Evolutionary conservation across 2,113 vertebrate species (phyloP).

Genomic region (Dasyornis broadbenti): DNA sequence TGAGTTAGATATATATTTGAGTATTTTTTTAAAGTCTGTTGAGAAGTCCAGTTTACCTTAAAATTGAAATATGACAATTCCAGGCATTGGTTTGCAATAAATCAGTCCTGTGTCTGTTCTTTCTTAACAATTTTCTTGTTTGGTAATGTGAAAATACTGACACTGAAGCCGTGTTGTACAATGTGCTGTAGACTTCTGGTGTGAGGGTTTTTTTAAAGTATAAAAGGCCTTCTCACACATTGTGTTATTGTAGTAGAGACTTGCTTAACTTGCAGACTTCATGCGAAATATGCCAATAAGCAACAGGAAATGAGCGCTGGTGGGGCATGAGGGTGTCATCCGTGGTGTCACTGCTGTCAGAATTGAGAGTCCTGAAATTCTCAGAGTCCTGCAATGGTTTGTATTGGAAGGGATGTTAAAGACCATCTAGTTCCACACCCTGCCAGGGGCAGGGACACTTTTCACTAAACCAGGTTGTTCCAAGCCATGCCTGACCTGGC

Average conservation of each 20-base stretch:
- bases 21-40: neutral
- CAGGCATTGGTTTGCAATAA: neutral
- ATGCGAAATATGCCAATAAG: rapidly evolving
- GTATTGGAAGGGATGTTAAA: neutral
- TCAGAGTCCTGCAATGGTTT: neutral
- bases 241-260: neutral
- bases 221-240: neutral
- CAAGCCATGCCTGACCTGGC: neutral
- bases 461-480: neutral
- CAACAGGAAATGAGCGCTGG: rapidly evolving
- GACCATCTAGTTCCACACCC: neutral
- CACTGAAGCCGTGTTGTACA: neutral
- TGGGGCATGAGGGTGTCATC: neutral
- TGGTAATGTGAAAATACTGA: neutral
- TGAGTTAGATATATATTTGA: neutral
- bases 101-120: neutral
- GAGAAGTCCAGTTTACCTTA: neutral
- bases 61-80: neutral
- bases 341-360: rapidly evolving
- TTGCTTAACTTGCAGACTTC: neutral
- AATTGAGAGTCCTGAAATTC: rapidly evolving
- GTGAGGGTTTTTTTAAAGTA: neutral
- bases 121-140: neutral
- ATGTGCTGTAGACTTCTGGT: neutral
- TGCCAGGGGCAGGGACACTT: neutral